A percentile compares a stretch with the other conserved stretches of the same genome.
These are phyloP conservation scores for Anseranas semipalmata DNA, from an alignment of 2,113 vertebrate genomes.

Conservation along the genomic window DNA sequence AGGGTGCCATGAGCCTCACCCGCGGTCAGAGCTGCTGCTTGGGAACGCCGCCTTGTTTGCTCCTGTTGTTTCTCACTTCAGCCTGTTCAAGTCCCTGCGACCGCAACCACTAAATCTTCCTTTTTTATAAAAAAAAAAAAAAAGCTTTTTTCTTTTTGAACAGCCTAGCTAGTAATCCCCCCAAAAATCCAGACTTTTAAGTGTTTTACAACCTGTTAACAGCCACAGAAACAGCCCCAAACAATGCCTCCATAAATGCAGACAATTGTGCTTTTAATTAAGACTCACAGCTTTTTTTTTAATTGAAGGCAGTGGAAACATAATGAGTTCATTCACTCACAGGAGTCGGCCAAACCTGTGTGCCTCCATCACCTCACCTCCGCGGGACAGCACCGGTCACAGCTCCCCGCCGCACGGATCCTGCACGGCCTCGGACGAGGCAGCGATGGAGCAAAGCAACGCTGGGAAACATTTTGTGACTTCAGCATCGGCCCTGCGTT, in stretches of 20 bases:
- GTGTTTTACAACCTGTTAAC: constrained; percentile 68
- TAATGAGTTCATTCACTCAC: constrained; percentile 63
- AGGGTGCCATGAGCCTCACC: not conserved
- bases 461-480: not conserved
- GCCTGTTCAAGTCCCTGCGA: not conserved
- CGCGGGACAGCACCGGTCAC: constrained; percentile 20
- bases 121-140: too few species aligned
- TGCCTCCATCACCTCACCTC: constrained; percentile 33
- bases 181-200: not conserved
- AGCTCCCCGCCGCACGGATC: constrained; percentile 28
- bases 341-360: not conserved
- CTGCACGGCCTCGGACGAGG: not conserved
- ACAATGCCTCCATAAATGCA: constrained; percentile 64
- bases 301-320: constrained; percentile 45
- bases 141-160: not conserved
- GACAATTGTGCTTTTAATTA: constrained; percentile 71
- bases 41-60: not conserved
- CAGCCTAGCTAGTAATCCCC: not conserved
- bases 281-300: constrained; percentile 66
- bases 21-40: not conserved
- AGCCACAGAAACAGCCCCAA: constrained; percentile 67
- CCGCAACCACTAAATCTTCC: constrained; percentile 30
- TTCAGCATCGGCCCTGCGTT: not conserved
- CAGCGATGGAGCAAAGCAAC: not conserved
- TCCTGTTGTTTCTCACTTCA: not conserved